These are phyloP conservation scores for Myanophis thanlyinensis DNA, from an alignment of 2,113 vertebrate genomes.

Conservation along the genomic window DNA sequence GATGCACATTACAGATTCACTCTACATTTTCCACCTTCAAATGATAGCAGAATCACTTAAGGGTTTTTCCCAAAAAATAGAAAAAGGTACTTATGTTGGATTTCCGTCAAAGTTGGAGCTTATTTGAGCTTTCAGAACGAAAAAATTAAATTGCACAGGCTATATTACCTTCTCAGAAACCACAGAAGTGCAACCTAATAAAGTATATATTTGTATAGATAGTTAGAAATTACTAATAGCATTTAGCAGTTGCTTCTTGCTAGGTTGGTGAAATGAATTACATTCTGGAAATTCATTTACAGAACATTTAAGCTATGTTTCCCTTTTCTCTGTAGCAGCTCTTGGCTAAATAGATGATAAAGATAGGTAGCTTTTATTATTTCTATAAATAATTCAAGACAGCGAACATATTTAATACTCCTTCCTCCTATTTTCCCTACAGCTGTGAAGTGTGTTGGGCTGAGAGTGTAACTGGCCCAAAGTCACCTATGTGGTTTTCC, in stretches of 20 bases:
- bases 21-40: background rate
- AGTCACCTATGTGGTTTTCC: background rate
- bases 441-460: background rate
- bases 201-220: background rate
- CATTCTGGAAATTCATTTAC: background rate
- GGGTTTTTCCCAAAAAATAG: background rate
- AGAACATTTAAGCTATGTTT: background rate
- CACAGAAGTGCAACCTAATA: background rate
- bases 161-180: background rate
- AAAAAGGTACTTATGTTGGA: background rate
- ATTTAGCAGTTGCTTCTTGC: background rate
- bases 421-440: background rate
- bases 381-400: background rate
- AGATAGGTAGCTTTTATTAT: background rate
- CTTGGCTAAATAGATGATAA: background rate
- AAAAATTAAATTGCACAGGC: background rate
- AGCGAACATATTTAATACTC: background rate
- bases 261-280: background rate
- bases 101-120: background rate
- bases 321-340: background rate
- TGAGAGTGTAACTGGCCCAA: background rate
- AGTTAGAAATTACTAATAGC: background rate
- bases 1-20: background rate
- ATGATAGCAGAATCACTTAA: background rate
- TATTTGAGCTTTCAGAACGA: background rate